These are phyloP conservation scores for Lithobates pipiens DNA, from an alignment of 2,797 vertebrate genomes.

Conservation along the genomic window DNA sequence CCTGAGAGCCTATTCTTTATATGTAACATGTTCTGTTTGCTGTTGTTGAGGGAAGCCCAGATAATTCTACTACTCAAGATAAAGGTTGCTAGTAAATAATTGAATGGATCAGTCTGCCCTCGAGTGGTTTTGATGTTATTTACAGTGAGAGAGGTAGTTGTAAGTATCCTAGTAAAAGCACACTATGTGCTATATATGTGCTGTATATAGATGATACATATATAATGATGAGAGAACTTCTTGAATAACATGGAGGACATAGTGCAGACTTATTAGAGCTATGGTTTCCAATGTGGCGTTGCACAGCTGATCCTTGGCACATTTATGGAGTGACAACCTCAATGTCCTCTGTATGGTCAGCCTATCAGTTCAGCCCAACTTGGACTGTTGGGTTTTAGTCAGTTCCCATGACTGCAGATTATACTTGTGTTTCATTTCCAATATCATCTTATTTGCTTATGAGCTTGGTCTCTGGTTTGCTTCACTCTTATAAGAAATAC, in stretches of 20 bases:
- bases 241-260: no score
- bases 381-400: no score
- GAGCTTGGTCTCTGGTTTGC: no score
- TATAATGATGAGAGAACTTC: not conserved
- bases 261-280: not conserved
- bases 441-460: no score
- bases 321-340: no score
- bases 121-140: constrained; percentile 9
- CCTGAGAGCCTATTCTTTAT: constrained; percentile 1
- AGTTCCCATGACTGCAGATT: no score
- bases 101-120: constrained; percentile 10
- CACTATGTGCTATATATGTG: not conserved
- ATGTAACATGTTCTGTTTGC: not conserved
- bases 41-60: constrained; percentile 5
- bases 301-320: no score
- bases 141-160: not conserved
- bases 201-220: not conserved
- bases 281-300: no score
- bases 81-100: constrained; percentile 44
- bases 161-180: not conserved
- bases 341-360: no score
- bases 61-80: constrained; percentile 10
- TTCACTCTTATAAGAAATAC: no score
- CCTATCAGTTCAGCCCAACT: no score
- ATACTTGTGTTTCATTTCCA: no score